Evolutionary conservation across 2,113 vertebrate species (phyloP).

Genomic region (Callithrix jacchus): DNA sequence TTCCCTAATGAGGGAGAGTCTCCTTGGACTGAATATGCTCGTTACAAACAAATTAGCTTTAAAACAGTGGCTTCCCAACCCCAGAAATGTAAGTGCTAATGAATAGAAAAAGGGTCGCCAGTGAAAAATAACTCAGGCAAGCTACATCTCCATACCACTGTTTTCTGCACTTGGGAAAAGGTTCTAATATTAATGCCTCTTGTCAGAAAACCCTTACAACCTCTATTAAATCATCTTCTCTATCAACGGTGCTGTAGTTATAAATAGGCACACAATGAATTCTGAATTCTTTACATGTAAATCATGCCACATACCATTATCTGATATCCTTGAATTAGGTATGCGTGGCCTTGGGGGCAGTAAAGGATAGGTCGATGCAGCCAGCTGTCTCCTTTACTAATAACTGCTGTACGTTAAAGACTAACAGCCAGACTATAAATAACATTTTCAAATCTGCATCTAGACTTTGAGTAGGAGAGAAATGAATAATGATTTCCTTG

Average conservation of each 20-base stretch:
- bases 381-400: slow-evolving; percentile 68
- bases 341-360: slow-evolving; percentile 51
- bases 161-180: slow-evolving; percentile 62
- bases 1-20: slow-evolving; percentile 44
- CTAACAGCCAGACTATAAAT: slow-evolving; percentile 72
- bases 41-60: slow-evolving; percentile 71
- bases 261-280: slow-evolving; percentile 80
- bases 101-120: slow-evolving; percentile 61
- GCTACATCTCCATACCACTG: not conserved
- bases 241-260: slow-evolving; percentile 63
- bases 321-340: slow-evolving; percentile 78
- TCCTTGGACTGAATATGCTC: slow-evolving; percentile 49
- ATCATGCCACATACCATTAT: slow-evolving; percentile 74
- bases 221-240: slow-evolving; percentile 75
- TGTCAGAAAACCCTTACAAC: slow-evolving; percentile 74
- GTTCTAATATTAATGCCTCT: slow-evolving; percentile 70
- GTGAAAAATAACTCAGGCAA: slow-evolving; percentile 63
- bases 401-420: slow-evolving; percentile 61
- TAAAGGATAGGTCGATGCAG: slow-evolving; percentile 67
- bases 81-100: slow-evolving; percentile 73
- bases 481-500: slow-evolving; percentile 64
- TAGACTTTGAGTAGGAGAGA: slow-evolving; percentile 68
- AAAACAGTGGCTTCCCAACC: slow-evolving; percentile 68
- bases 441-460: slow-evolving; percentile 71
- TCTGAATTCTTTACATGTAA: slow-evolving; percentile 78